Evolutionary conservation across 2,113 vertebrate genomes (phyloP), one percentile per base, ranked within the genome.

Genomic region (Paracanthobrama guichenoti): DNA sequence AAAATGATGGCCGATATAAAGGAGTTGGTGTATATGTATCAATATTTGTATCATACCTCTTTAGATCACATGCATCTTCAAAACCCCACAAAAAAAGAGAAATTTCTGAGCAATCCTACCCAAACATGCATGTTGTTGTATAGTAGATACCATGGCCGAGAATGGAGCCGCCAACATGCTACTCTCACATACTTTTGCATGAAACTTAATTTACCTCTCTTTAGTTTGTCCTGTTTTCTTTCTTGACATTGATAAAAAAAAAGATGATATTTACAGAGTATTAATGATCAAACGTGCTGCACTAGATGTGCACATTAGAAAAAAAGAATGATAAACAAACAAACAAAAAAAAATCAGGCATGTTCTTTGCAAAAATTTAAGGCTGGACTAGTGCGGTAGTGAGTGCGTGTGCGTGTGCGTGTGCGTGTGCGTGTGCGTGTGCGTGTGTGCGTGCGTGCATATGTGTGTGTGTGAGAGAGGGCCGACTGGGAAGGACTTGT

Each of bases 21-120:
- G 66, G 8, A 42, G 64, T 85, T 82, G 86, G 88, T 89, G 90
- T 91, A 90, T 88, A 91, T 95, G 93, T 95, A 94, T 93, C 90
- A 94, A 93, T 93, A 93, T 93, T 94, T 94, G 93, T 94, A 94
- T 93, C 93, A 94, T 94, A 94, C 91, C 90, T 91, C 67, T 88
- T 74, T 83, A 66, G 81, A 81, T 91, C 93, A 93, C 91, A 90
- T 91, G 93, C 93, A 95, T 93, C 93, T 89, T 94, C 90, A 89
- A 91, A 88, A 53, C 84, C 83, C 89, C 87, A 79, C 66, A 44
- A 80, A 90, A 87, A 67, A 87, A 72, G 66, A 22, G 71, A 71
- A 73, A 76, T 60, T 55, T 84, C 76, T 50, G 85, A 87, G 73
- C 82, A 77, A 72, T 88, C 82, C 72, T 85, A 75, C 67, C 86